A percentile compares a stretch with the other conserved stretches of the same genome.
phyloP scores from a whole-genome alignment of 92 coral and sea anemone species.

The Muricea muricata region DNA sequence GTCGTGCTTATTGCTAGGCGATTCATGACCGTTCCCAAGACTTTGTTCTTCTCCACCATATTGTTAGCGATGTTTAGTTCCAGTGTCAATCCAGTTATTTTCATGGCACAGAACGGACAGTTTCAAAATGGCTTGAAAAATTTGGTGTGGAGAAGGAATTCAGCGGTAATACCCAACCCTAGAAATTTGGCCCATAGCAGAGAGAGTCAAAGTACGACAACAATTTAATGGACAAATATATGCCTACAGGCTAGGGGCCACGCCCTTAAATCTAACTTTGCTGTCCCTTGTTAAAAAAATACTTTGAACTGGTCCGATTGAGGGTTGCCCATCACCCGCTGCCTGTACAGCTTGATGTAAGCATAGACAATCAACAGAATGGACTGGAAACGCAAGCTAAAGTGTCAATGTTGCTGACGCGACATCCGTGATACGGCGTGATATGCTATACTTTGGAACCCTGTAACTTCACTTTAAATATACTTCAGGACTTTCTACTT shows the following conservation, averaged over 20 bases:
- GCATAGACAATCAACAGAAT: too few species aligned
- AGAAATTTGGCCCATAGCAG: neutral
- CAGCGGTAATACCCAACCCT: neutral
- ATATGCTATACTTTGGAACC: too few species aligned
- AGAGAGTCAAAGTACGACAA: neutral
- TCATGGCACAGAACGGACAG: slow-evolving; percentile 32
- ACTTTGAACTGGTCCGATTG: too few species aligned
- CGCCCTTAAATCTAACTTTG: too few species aligned
- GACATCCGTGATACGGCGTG: too few species aligned
- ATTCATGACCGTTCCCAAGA: neutral
- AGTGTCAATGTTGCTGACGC: too few species aligned
- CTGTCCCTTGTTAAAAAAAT: too few species aligned
- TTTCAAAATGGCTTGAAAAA: slow-evolving; percentile 11
- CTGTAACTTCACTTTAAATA: too few species aligned
- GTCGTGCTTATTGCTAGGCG: slow-evolving; percentile 28
- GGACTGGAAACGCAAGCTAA: too few species aligned
- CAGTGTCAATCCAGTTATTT: slow-evolving; percentile 31
- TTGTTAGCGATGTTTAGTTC: slow-evolving; percentile 22
- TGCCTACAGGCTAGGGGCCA: neutral
- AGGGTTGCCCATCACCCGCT: too few species aligned
- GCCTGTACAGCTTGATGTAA: too few species aligned
- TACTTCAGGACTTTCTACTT: too few species aligned
- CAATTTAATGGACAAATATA: neutral
- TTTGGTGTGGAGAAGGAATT: neutral
- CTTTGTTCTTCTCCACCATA: neutral